Conservation (phyloP, 2,113 vertebrate genomes). For the Elephantulus edwardii region DNA sequence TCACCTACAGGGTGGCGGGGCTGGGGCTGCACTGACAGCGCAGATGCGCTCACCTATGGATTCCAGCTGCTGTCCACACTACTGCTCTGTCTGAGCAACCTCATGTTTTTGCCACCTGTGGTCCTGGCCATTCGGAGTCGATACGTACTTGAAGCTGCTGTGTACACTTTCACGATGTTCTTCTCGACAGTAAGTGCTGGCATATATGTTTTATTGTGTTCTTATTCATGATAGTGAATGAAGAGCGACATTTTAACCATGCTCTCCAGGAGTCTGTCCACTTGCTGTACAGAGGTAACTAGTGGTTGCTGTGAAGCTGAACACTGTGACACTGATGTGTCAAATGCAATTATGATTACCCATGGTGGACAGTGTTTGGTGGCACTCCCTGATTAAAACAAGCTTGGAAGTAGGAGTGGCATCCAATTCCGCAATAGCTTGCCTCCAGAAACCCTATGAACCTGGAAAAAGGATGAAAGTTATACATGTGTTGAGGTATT, state of each 20-base stretch:
- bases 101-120: constrained; percentile 98
- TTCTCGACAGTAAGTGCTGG: constrained; percentile 93
- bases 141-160: constrained; percentile 94
- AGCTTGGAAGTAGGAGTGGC: too few relatives aligned
- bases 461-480: too few relatives aligned
- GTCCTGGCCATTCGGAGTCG: constrained; percentile 94
- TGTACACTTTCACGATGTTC: constrained; percentile 99
- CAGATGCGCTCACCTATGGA: constrained; percentile 94
- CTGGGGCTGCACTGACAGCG: constrained; percentile 97
- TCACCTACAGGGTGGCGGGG: constrained; percentile 92
- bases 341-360: too few relatives aligned
- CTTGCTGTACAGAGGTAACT: too few relatives aligned
- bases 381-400: too few relatives aligned
- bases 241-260: background rate
- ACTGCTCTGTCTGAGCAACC: constrained; percentile 97
- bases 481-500: too few relatives aligned
- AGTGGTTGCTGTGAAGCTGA: too few relatives aligned
- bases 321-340: too few relatives aligned
- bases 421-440: too few relatives aligned
- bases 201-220: background rate
- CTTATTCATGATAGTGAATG: background rate
- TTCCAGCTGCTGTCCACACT: constrained; percentile 98
- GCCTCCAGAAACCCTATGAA: too few relatives aligned
- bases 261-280: too few relatives aligned
- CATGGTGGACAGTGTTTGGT: too few relatives aligned